Conservation (phyloP, 2,113 vertebrate species). For the Orthonyx spaldingii region DNA sequence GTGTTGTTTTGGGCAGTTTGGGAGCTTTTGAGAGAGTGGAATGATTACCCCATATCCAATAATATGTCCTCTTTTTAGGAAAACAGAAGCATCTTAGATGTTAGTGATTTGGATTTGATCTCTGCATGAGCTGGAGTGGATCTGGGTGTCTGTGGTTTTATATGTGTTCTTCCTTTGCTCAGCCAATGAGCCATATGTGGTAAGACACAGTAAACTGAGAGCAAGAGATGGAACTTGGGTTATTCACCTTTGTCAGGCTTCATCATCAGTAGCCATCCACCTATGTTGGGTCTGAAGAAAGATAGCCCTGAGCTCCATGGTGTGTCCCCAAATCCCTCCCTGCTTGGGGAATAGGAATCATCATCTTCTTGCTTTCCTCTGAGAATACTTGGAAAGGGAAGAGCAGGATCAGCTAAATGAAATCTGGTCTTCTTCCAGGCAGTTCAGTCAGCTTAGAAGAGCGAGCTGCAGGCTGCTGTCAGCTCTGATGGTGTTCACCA, state of each 20-base stretch:
- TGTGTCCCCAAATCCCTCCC: background rate
- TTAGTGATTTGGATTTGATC: background rate
- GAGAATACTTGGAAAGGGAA: background rate
- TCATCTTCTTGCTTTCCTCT: background rate
- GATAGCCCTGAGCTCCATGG: background rate
- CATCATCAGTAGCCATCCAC: background rate
- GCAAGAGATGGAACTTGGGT: background rate
- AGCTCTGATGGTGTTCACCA: background rate
- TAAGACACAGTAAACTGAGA: background rate
- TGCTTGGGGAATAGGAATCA: background rate
- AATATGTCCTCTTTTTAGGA: background rate
- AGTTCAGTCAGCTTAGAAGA: background rate
- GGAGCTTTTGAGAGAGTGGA: background rate
- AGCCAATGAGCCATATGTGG: background rate
- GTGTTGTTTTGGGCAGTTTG: background rate
- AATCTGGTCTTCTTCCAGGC: background rate
- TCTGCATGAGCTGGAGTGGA: background rate
- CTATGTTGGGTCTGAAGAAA: accelerated
- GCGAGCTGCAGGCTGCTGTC: background rate
- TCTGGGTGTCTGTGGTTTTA: background rate
- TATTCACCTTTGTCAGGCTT: background rate
- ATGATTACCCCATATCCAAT: background rate
- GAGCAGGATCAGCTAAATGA: background rate
- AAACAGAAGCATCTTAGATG: background rate
- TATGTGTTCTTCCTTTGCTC: background rate